Base-by-base conservation (phyloP, 2,888 invertebrate species). In the Silvanus unidentatus region DNA sequence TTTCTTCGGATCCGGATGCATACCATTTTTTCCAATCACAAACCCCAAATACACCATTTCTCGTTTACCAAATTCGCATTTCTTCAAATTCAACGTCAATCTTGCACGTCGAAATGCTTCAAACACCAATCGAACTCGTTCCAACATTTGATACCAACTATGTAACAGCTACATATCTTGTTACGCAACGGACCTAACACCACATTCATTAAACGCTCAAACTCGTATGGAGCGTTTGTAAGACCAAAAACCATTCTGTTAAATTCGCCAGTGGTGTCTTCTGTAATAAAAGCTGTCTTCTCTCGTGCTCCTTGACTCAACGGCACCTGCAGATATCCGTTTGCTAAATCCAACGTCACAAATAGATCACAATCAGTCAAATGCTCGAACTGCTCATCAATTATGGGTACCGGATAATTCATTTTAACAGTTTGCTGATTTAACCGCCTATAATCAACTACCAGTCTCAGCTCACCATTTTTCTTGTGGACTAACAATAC, bases 31-130 rank as follows among this genome's bases (percentile, higher is more conserved):
- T 14, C 39, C 28, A 27, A 50, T 34, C 35, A 34, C 16, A 35
- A 45, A 52, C 14, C 52, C 54, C 16, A 52, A 38, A 41, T 43
- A 50, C 8, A 52, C 28, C 10, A 53, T 34, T 37, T 47, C 37
- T 3, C 39, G 44, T 30, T 46, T 32, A 3, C 62, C 53, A 37
- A 68, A 67, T 3, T 44, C n/a, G n/a, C n/a, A n/a, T n/a, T n/a
- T n/a, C n/a, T 48, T 43, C 1, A 65, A 34, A 39, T 68, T 68
- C 2, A 69, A 35, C 1, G 62, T 64, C 2, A 67, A 42, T 13
- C n/a, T n/a, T n/a, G n/a, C 58, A 1, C 57, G 43, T 39, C 50
- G 28, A 3, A 65, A 32, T 1, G 45, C 46, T 35, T 47, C 3
- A 1, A 66, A 48, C 0, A 65, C 54, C 14, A 50, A 37, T 35